phyloP scores from a whole-genome alignment of 2,113 vertebrate genomes.

The Cheirogaleus medius region DNA sequence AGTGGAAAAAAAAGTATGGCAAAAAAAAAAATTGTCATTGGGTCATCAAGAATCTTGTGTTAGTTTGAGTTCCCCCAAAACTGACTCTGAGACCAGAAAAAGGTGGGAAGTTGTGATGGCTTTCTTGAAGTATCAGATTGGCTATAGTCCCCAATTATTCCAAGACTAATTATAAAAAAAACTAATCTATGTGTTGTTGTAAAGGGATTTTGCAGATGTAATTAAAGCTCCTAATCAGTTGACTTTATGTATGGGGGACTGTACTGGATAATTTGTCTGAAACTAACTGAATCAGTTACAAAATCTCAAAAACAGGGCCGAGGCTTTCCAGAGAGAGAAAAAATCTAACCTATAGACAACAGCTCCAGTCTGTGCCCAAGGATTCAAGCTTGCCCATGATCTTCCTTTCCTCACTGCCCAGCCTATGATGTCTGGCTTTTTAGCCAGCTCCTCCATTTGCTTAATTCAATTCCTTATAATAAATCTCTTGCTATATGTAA shows the following conservation, averaged over 20 bases:
- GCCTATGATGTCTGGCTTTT: neutral
- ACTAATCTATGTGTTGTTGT: neutral
- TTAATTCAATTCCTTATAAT: neutral
- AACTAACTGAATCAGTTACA: neutral
- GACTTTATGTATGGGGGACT: neutral
- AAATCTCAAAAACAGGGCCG: neutral
- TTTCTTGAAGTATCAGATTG: neutral
- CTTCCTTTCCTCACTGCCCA: neutral
- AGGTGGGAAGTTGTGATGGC: neutral
- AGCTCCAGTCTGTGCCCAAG: neutral
- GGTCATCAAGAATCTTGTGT: neutral
- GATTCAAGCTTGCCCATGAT: fast-evolving
- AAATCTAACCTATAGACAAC: neutral
- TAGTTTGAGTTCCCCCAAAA: neutral
- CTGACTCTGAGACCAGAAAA: neutral
- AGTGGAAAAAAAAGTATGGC: neutral
- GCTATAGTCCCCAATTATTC: neutral
- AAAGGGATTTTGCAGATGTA: neutral
- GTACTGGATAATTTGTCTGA: neutral
- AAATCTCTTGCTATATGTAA: neutral
- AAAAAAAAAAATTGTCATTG: neutral
- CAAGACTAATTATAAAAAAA: neutral
- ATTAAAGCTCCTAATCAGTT: neutral
- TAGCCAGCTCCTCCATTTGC: neutral
- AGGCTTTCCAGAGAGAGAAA: neutral